Conservation (phyloP, 2,797 vertebrate genomes). For the Euphonia xanthogaster region DNA sequence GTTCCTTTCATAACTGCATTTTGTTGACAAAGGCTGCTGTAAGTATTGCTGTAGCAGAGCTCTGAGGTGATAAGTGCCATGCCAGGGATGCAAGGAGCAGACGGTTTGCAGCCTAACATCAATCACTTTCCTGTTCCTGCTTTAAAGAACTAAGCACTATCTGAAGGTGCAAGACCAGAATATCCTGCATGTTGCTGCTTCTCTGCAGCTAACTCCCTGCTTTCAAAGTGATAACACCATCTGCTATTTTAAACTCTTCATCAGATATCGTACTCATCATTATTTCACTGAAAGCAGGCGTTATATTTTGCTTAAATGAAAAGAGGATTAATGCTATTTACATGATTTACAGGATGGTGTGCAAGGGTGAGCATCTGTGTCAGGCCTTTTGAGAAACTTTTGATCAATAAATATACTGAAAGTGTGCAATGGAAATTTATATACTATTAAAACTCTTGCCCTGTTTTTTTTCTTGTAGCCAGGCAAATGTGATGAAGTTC, state of each 20-base stretch:
- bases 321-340: background rate
- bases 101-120: slow-evolving; percentile 1
- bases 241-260: slow-evolving; percentile 40
- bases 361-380: background rate
- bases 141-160: slow-evolving; percentile 22
- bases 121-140: slow-evolving; percentile 1
- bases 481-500: background rate
- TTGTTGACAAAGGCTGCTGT: slow-evolving; percentile 35
- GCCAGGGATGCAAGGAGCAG: background rate
- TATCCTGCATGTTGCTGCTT: slow-evolving; percentile 26
- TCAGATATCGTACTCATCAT: background rate
- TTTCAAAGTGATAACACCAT: slow-evolving; percentile 52
- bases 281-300: background rate
- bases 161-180: slow-evolving; percentile 59
- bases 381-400: background rate
- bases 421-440: background rate
- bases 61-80: background rate
- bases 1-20: background rate
- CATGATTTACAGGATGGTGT: background rate
- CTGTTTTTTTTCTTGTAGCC: background rate
- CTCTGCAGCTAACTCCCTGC: background rate
- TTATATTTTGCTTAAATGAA: background rate
- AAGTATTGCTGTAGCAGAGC: background rate
- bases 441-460: background rate
- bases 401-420: background rate